phyloP scores from a whole-genome alignment of 2,113 vertebrate species.

The Erythrolamprus reginae region DNA sequence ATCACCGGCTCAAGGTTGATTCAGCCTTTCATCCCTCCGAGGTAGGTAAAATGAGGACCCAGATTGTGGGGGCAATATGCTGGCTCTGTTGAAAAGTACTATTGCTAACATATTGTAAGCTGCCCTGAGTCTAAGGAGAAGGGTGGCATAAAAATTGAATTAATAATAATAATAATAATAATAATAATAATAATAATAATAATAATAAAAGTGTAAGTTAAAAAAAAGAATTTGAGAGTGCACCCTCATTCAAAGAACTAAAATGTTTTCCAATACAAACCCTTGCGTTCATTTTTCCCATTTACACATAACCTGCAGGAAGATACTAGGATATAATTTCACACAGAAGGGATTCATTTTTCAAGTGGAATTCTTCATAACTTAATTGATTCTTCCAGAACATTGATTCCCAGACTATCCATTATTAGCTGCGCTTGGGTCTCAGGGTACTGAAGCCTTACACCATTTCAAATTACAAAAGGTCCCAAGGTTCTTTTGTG shows the following conservation, averaged over 20 bases:
- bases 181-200: too few relatives aligned
- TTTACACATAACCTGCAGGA: not conserved
- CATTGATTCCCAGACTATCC: not conserved
- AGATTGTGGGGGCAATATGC: too few relatives aligned
- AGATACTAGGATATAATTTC: slow-evolving; percentile 7
- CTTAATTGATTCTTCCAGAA: slow-evolving; percentile 18
- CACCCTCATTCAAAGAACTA: not conserved
- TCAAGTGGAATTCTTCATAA: not conserved
- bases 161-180: too few relatives aligned
- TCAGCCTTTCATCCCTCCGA: too few relatives aligned
- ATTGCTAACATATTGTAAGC: too few relatives aligned
- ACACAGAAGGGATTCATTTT: slow-evolving; percentile 16
- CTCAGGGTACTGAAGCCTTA: not conserved
- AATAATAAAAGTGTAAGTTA: too few relatives aligned
- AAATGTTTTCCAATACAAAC: not conserved
- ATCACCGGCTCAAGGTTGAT: too few relatives aligned
- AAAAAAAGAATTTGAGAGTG: not conserved
- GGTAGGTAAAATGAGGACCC: too few relatives aligned
- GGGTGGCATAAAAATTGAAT: too few relatives aligned
- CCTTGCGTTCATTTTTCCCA: not conserved
- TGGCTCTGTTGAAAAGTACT: too few relatives aligned
- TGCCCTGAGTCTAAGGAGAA: too few relatives aligned
- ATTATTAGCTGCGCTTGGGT: not conserved
- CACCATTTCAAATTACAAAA: slow-evolving; percentile 11
- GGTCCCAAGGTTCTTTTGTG: slow-evolving; percentile 12